phyloP scores from a whole-genome alignment of 2,113 vertebrate species.

The Apodemus speciosus region DNA sequence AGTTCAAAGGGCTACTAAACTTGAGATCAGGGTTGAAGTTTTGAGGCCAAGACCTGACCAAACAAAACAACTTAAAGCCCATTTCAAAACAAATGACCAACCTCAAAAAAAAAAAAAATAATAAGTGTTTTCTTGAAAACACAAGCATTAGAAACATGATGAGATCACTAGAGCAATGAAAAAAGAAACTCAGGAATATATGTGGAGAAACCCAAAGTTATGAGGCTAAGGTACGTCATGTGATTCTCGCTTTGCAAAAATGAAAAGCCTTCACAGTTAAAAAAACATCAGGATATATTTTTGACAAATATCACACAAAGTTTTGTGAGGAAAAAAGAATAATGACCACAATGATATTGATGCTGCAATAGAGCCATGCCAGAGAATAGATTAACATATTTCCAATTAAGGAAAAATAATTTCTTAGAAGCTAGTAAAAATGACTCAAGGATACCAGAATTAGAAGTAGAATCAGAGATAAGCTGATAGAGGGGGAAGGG shows the following conservation, averaged over 20 bases:
- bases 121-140: not conserved
- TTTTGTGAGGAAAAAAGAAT: conserved; percentile 50
- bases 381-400: conserved; percentile 19
- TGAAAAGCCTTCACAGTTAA: not conserved
- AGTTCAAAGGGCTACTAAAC: not conserved
- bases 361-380: not conserved
- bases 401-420: conserved; percentile 41
- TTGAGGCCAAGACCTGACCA: not conserved
- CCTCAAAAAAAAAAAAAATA: not conserved
- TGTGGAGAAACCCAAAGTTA: not conserved
- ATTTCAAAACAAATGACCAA: conserved; percentile 3
- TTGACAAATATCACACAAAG: not conserved
- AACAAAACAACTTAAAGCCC: not conserved
- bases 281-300: not conserved
- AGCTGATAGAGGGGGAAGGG: not conserved
- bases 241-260: not conserved
- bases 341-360: conserved; percentile 17
- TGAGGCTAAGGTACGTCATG: not conserved
- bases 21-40: not conserved
- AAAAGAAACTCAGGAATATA: conserved; percentile 1
- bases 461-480: conserved; percentile 42
- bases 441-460: conserved; percentile 29
- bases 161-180: not conserved
- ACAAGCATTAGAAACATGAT: not conserved
- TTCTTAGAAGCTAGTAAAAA: conserved; percentile 49